phyloP scores from a whole-genome alignment of 2,888 invertebrate species.

The Chelonus formosanus region DNA sequence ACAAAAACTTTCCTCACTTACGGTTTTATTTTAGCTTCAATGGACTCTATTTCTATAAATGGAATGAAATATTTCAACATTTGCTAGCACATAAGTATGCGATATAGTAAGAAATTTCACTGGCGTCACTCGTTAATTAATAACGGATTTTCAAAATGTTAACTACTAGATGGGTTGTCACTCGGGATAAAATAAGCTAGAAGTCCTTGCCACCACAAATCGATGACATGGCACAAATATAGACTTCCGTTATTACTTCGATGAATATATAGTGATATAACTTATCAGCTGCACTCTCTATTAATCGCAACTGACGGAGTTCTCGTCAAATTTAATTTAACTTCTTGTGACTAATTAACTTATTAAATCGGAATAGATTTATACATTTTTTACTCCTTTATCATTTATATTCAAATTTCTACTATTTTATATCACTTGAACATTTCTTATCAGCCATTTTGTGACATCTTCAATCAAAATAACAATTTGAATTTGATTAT shows the following conservation, averaged over 20 bases:
- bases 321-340: not conserved
- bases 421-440: too few species aligned
- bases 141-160: conserved; percentile 5
- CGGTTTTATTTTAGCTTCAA: too few species aligned
- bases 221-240: conserved; percentile 1
- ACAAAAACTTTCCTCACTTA: too few species aligned
- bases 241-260: conserved; percentile 1
- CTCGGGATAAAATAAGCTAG: not conserved
- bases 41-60: too few species aligned
- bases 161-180: not conserved
- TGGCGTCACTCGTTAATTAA: not conserved
- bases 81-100: not conserved
- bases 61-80: too few species aligned
- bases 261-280: too few species aligned
- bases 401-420: too few species aligned
- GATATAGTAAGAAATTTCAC: not conserved
- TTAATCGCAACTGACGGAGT: not conserved
- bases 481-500: too few species aligned
- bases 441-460: too few species aligned
- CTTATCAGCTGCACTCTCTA: not conserved
- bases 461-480: too few species aligned
- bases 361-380: not conserved
- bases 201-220: conserved; percentile 3
- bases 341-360: not conserved
- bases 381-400: too few species aligned